Conservation (phyloP, 2,888 invertebrate species). For the Melinaea menophilus region DNA sequence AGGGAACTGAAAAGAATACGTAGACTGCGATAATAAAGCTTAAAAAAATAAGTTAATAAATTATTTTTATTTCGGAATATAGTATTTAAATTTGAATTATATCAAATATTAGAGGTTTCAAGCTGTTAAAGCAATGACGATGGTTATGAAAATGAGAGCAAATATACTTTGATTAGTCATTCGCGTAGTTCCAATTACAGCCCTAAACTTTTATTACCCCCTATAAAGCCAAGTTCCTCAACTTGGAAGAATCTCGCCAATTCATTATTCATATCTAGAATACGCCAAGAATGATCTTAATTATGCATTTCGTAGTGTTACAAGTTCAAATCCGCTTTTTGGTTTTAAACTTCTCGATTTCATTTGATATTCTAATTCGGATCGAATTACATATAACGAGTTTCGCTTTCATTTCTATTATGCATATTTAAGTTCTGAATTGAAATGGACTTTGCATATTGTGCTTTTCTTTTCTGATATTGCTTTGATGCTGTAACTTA, state of each 20-base stretch:
- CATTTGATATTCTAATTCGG: slow-evolving; percentile 33
- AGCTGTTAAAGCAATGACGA: slow-evolving; percentile 19
- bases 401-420: neutral
- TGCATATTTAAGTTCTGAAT: neutral
- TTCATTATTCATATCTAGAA: slow-evolving; percentile 43
- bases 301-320: slow-evolving; percentile 33
- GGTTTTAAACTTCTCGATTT: slow-evolving; percentile 30
- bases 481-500: neutral
- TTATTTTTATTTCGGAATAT: neutral
- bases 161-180: slow-evolving; percentile 36
- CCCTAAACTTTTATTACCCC: slow-evolving; percentile 47
- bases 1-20: no score
- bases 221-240: slow-evolving; percentile 43
- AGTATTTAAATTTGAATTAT: neutral
- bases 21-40: no score
- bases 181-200: slow-evolving; percentile 32
- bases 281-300: slow-evolving; percentile 32
- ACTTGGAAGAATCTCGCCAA: slow-evolving; percentile 39
- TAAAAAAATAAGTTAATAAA: no score
- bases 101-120: neutral
- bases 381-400: slow-evolving; percentile 9
- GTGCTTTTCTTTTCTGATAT: neutral
- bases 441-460: neutral
- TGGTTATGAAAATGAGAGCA: slow-evolving; percentile 28
- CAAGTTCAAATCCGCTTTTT: slow-evolving; percentile 31